These are phyloP conservation scores for Bruchidius siliquastri DNA, from an alignment of 2,888 invertebrate species.

Conservation along the genomic window DNA sequence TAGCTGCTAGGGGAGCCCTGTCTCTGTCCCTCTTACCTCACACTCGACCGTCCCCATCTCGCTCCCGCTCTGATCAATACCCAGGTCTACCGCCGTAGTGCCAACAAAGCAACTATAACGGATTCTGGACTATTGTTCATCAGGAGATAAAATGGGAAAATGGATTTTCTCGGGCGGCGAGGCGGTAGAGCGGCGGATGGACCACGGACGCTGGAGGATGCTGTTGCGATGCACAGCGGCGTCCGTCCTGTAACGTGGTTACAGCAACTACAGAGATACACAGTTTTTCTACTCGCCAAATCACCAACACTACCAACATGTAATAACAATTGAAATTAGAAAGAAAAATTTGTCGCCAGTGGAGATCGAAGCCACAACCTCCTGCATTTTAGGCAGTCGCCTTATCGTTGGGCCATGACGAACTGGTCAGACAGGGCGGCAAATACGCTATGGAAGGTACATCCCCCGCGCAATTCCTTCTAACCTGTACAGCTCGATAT, in stretches of 20 bases:
- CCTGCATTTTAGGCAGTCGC: too few species aligned
- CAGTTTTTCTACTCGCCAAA: too few species aligned
- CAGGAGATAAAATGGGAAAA: constrained; percentile 50
- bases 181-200: constrained; percentile 19
- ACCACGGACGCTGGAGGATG: not conserved
- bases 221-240: not conserved
- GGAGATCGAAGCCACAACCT: too few species aligned
- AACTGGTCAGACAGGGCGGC: too few species aligned
- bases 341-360: too few species aligned
- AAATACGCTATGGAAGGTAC: too few species aligned
- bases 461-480: too few species aligned
- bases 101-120: constrained; percentile 51
- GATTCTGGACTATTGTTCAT: constrained; percentile 51
- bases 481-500: too few species aligned
- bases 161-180: constrained; percentile 37
- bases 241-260: not conserved
- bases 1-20: constrained; percentile 32
- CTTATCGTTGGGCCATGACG: too few species aligned
- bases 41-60: not conserved
- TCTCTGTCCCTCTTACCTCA: constrained; percentile 21
- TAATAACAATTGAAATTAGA: too few species aligned
- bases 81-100: constrained; percentile 51
- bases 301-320: too few species aligned
- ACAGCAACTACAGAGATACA: too few species aligned
- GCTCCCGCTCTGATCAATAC: constrained; percentile 46